Base-by-base conservation (phyloP, 2,113 vertebrate species). In the Eclectus roratus region DNA sequence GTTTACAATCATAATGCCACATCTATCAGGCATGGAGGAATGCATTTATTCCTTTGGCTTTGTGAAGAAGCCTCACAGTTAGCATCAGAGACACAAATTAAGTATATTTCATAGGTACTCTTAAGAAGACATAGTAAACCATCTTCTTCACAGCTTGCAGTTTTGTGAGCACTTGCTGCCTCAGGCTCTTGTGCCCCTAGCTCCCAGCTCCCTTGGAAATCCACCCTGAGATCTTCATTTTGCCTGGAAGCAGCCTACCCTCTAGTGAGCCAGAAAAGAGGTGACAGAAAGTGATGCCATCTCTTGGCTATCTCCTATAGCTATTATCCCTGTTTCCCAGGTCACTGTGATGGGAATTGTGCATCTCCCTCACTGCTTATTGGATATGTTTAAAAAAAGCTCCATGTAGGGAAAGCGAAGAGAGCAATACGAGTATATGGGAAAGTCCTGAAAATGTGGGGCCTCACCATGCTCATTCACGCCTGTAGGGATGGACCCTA, bases 341-440 rank as follows among this genome's bases (percentile, higher is more conserved):
- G 71, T 77, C 58, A 37, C 18, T n/a, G 8, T 23, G 27, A n/a
- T 19, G 39, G 33, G 88, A 88, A 56, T 3, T 53, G 13, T 68
- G 6, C 52, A 19, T 70, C 29, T 68, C 39, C 69, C 12, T 81
- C 25, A 21, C 13, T 44, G 8, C 13, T 39, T 47, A 12, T 37
- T 65, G 27, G 12, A 2, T 53, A 17, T 39, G 16, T 25, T 89
- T 9, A 3, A 55, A 76, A 53, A n/a, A 78, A 14, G 3, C 15
- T 35, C 2, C 6, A 8, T 0, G 0, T 4, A 19, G 13, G 25
- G 33, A 89, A 89, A 46, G 17, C 11, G 53, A 39, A 37, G 28
- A 81, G 6, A 79, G 27, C 25, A 55, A 31, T 10, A 14, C 0
- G 0, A 4, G 11, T 17, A 24, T 24, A 11, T 17, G 17, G n/a